A percentile compares a stretch with the other conserved stretches of the same genome.
Conservation (phyloP, 2,113 vertebrate genomes). For the Gavia stellata region DNA sequence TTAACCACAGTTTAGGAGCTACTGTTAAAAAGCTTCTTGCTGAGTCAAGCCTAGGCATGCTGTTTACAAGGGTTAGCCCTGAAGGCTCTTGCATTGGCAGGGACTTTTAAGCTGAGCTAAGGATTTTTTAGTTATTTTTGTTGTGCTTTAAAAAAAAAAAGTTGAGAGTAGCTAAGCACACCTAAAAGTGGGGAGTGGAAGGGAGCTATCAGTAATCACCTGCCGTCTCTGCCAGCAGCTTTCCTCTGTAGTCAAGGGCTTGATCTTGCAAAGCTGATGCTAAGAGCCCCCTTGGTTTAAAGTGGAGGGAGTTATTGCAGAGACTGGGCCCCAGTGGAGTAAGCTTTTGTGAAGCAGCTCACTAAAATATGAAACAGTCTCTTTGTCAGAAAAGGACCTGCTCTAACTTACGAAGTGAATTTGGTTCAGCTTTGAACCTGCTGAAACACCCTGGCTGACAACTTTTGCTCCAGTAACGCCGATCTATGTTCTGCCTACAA, state of each 20-base stretch:
- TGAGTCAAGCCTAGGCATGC: conserved; percentile 62
- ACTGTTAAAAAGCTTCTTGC: conserved; percentile 63
- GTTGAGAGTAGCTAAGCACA: background rate
- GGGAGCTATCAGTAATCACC: background rate
- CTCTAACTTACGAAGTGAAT: background rate
- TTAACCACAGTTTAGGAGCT: conserved; percentile 61
- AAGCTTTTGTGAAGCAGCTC: background rate
- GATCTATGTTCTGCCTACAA: background rate
- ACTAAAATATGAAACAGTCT: background rate
- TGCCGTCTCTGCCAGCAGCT: background rate
- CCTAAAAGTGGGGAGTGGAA: background rate
- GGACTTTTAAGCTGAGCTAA: conserved; percentile 55
- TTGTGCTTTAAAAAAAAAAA: background rate
- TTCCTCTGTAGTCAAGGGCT: background rate
- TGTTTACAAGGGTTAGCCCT: conserved; percentile 49
- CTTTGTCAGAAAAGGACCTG: background rate
- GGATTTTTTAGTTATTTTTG: conserved; percentile 33
- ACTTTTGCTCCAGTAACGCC: background rate
- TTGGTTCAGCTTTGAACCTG: background rate
- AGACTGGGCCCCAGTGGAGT: background rate
- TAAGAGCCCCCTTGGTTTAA: background rate
- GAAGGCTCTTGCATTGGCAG: conserved; percentile 37
- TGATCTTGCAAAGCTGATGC: background rate
- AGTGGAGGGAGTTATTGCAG: background rate
- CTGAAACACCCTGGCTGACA: background rate